Base-by-base conservation (phyloP, 2,113 vertebrate species). In the Labeo catla region DNA sequence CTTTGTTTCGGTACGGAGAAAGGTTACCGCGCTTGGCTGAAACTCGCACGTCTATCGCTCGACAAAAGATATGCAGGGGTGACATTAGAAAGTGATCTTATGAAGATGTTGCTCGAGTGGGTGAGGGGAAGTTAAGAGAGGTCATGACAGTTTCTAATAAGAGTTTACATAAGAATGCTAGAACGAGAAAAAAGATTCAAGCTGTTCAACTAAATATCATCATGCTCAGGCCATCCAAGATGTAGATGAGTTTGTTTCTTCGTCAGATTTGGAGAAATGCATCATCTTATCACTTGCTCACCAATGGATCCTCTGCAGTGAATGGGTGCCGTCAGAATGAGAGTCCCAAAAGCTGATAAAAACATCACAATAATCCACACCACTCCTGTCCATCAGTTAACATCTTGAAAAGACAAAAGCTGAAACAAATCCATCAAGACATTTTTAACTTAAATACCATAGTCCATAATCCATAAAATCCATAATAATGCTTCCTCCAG, bases 11-110 rank as follows among this genome's bases (percentile, higher is more conserved):
- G 54, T 57, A 13, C 28, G 79, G 54, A 87, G 78, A 87, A 83
- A 85, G 81, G 88, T 92, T 92, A 87, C 86, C 73, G 50, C 86
- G 91, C 54, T 83, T 76, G 76, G 87, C 86, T 86, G 74, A 76
- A 91, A 85, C 84, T 84, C 16, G 50, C 84, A 79, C 6, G 19
- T 89, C 84, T 89, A 91, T 86, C 89, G 78, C 85, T 85, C 82
- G 65, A 91, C 57, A 76, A 61, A 89, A 81, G 90, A 91, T 93
- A 92, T 93, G 89, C 91, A 86, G 81, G 43, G 81, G 82, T 90
- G 89, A 92, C 90, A 92, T 93, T 91, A 90, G 90, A 93, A 81
- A 89, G 84, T 74, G 78, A 89, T 89, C 91, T 88, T 89, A 74
- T 81, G 39, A 87, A 90, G 80, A 87, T 87, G 90, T 92, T 87